Evolutionary conservation across 2,113 vertebrate genomes (phyloP).

Genomic region (Blennius ocellaris): DNA sequence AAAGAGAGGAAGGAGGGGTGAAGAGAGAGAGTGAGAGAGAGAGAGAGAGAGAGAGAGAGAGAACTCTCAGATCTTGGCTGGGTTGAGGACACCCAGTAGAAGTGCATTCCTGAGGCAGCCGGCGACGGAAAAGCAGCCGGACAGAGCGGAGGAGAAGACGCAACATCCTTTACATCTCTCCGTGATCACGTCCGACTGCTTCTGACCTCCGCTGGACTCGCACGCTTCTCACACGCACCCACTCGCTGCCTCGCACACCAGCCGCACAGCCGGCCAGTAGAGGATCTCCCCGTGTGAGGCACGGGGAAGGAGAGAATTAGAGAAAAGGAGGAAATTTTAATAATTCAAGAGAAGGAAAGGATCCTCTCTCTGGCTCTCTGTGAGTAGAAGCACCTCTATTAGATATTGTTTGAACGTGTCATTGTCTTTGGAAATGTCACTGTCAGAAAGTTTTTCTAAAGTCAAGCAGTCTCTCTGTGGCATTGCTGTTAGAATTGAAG

Average conservation of each 20-base stretch:
- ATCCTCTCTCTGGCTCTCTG: conserved; percentile 58
- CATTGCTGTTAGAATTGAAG: background rate
- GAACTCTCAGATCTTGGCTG: conserved; percentile 69
- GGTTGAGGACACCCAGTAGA: conserved; percentile 73
- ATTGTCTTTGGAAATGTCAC: conserved; percentile 32
- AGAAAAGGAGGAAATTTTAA: conserved; percentile 29
- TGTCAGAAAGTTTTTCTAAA: conserved; percentile 59
- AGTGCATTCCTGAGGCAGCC: conserved; percentile 78
- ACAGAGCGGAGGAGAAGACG: conserved; percentile 21
- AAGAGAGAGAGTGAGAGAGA: conserved; percentile 35
- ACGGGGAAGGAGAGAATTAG: conserved; percentile 23
- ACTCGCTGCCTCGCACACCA: conserved; percentile 31
- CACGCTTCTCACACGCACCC: conserved; percentile 11
- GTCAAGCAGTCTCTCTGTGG: conserved; percentile 11
- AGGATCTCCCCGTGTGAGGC: conserved; percentile 55
- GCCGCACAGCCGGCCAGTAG: conserved; percentile 52
- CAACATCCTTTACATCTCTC: conserved; percentile 43
- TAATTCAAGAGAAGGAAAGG: conserved; percentile 23
- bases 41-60: conserved; percentile 51
- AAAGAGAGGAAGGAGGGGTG: conserved; percentile 52
- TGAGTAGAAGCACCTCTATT: conserved; percentile 39
- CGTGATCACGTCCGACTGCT: conserved; percentile 40
- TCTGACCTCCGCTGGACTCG: conserved; percentile 61
- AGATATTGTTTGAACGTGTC: conserved; percentile 30
- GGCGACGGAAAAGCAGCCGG: conserved; percentile 39